Conservation (phyloP, 2,797 vertebrate species). For the Champsocephalus gunnari region DNA sequence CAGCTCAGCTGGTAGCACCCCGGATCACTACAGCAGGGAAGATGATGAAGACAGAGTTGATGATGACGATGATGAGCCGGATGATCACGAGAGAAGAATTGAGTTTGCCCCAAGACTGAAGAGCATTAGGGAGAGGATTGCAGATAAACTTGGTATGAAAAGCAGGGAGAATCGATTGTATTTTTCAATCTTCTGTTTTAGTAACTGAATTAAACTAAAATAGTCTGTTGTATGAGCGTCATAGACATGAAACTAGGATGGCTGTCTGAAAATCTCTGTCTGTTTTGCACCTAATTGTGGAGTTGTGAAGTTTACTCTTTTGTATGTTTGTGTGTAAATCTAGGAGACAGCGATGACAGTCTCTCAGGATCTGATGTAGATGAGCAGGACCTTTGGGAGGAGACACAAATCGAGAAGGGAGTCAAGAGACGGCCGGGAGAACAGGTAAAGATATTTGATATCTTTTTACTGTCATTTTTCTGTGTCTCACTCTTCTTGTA, state of each 20-base stretch:
- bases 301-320: background rate
- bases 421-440: constrained; percentile 85
- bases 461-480: background rate
- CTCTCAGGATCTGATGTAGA: constrained; percentile 83
- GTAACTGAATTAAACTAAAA: background rate
- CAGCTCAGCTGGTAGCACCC: constrained; percentile 68
- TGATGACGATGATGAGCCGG: constrained; percentile 85
- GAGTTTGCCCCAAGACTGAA: constrained; percentile 87
- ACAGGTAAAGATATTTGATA: constrained; percentile 60
- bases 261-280: background rate
- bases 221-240: background rate
- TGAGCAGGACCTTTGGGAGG: constrained; percentile 90
- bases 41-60: constrained; percentile 82
- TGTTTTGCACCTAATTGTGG: background rate
- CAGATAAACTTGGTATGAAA: constrained; percentile 87
- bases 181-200: background rate
- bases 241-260: background rate
- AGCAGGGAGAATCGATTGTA: background rate
- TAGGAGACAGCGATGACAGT: constrained; percentile 76
- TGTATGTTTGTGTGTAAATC: constrained; percentile 31
- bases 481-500: background rate
- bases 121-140: constrained; percentile 88
- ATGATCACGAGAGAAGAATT: constrained; percentile 87
- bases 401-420: constrained; percentile 93
- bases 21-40: constrained; percentile 74